phyloP scores from a whole-genome alignment of 2,797 vertebrate genomes.

The Craterocephalus amniculus region DNA sequence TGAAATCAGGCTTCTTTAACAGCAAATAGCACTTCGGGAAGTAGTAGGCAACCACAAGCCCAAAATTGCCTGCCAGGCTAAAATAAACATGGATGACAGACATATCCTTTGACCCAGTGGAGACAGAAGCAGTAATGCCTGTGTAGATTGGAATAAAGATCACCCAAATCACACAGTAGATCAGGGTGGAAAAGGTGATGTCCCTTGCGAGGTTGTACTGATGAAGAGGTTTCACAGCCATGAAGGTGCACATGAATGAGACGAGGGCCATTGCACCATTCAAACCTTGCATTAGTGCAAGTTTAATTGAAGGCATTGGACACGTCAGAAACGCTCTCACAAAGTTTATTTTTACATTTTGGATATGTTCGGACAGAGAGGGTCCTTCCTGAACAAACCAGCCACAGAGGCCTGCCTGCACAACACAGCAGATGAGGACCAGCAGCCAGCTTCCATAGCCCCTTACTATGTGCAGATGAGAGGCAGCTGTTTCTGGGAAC shows the following conservation, averaged over 20 bases:
- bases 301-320: constrained; percentile 72
- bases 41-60: constrained; percentile 82
- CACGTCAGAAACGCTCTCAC: constrained; percentile 69
- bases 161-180: constrained; percentile 87
- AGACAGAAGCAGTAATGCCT: constrained; percentile 53
- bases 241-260: constrained; percentile 92
- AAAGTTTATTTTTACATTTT: constrained; percentile 68
- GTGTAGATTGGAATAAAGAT: constrained; percentile 86
- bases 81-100: constrained; percentile 79
- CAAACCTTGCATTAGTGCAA: constrained; percentile 81
- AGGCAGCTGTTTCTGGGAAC: constrained; percentile 71
- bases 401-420: constrained; percentile 75
- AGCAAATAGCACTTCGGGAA: constrained; percentile 89
- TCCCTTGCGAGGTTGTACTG: constrained; percentile 87
- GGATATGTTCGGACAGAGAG: constrained; percentile 54
- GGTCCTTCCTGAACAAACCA: constrained; percentile 68
- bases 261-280: constrained; percentile 79
- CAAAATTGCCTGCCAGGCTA: constrained; percentile 78
- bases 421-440: constrained; percentile 72
- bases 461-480: constrained; percentile 67
- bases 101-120: constrained; percentile 15
- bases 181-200: constrained; percentile 86
- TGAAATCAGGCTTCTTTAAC: constrained; percentile 83
- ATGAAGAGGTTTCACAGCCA: constrained; percentile 80
- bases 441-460: constrained; percentile 73